Percentiles rank a stretch among this genome's conserved stretches.
These are phyloP conservation scores for Heliothis virescens DNA, from an alignment of 1,140 invertebrate species.

Conservation along the genomic window DNA sequence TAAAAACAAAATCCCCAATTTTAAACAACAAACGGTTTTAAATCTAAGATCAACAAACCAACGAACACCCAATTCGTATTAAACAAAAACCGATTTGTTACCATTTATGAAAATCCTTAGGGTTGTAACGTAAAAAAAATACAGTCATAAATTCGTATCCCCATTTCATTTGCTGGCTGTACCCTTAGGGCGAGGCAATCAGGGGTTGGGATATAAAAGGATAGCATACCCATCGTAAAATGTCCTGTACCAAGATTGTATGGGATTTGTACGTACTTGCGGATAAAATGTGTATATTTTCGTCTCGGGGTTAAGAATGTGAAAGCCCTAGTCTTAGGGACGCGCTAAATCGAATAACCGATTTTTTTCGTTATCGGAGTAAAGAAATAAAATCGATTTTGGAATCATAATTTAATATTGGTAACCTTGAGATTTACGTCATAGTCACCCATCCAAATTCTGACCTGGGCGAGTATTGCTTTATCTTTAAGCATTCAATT, in stretches of 20 bases:
- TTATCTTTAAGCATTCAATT: too few relatives aligned
- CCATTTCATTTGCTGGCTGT: constrained; percentile 70
- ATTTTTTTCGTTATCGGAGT: background rate
- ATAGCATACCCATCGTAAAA: constrained; percentile 73
- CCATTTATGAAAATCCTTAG: constrained; percentile 49
- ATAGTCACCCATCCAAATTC: too few relatives aligned
- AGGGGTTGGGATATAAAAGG: constrained; percentile 77
- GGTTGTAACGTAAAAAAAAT: constrained; percentile 54
- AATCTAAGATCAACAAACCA: constrained; percentile 31
- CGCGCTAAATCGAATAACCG: background rate
- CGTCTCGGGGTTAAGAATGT: constrained; percentile 13
- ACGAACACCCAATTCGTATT: constrained; percentile 22
- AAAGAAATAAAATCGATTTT: too few relatives aligned
- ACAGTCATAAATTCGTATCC: constrained; percentile 63
- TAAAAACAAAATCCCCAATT: constrained; percentile 25
- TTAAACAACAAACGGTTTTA: constrained; percentile 2
- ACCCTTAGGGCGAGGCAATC: constrained; percentile 73
- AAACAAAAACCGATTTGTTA: constrained; percentile 46
- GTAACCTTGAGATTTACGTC: too few relatives aligned
- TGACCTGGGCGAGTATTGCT: too few relatives aligned
- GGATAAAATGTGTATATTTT: constrained; percentile 63
- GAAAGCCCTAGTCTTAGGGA: background rate
- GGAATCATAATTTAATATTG: too few relatives aligned
- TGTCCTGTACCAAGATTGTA: constrained; percentile 76
- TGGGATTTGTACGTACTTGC: constrained; percentile 69